Evolutionary conservation across 2,888 invertebrate species (phyloP), one percentile per base, ranked within the genome.

Genomic region (Brachyopa scutellaris): DNA sequence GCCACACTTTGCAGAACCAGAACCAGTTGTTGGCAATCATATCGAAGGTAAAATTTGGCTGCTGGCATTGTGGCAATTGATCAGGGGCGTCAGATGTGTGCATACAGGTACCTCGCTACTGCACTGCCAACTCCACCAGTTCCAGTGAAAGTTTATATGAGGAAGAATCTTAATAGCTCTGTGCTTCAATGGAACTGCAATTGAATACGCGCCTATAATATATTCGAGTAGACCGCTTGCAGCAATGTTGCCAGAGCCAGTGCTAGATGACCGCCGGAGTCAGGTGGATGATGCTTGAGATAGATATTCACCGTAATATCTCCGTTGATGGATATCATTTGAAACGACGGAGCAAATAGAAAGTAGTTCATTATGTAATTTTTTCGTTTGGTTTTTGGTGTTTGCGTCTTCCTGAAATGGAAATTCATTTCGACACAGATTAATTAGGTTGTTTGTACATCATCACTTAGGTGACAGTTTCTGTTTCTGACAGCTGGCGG

Each of bases 131-230:
- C 31, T 45, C 19, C 11, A 21, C 61, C 11, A 19, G 45, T 42
- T 13, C 19, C 15, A 59, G 80, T 69, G 80, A 80, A 80, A 80
- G 80, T 76, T 64, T 74, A 80, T 80, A 70, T 69, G 57, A 59
- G 80, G 62, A 76, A 64, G 69, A 80, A 70, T 80, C 57, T 59
- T 69, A 74, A 80, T 69, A 74, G 62, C 33, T 42, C 42, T 5
- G n/a, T 47, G 45, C 51, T 38, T 62, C 45, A 47, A 36, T 69
- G 42, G 51, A 59, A 64, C 33, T 64, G 62, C 74, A 80, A 80
- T 36, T 74, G 40, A 69, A 80, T 61, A 55, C 40, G 53, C 33
- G 19, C 9, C 21, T 26, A n/a, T n/a, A n/a, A n/a, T n/a, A n/a
- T n/a, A n/a, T n/a, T n/a, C n/a, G n/a, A n/a, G 19, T 40, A 5